These are phyloP conservation scores for Xestia c-nigrum DNA, from an alignment of 2,888 invertebrate species.

Conservation along the genomic window DNA sequence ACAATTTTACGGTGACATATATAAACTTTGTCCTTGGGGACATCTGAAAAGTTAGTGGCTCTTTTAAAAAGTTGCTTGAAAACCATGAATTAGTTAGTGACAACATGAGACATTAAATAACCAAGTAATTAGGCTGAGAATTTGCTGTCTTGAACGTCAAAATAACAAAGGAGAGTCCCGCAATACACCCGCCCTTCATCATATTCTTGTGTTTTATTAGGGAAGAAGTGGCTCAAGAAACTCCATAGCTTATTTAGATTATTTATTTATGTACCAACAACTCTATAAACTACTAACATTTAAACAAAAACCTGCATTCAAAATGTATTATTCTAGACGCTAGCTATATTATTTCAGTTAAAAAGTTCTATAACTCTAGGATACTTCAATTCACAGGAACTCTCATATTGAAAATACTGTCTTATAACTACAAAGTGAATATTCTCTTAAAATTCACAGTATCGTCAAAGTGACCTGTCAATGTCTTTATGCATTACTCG, in stretches of 20 bases:
- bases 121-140: neutral
- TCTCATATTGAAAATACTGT: neutral
- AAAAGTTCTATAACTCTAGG: neutral
- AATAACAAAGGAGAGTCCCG: neutral
- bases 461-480: conserved; percentile 20
- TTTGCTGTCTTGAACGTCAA: neutral
- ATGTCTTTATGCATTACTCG: conserved; percentile 12
- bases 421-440: neutral
- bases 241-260: neutral
- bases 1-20: no score
- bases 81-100: neutral
- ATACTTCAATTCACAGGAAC: neutral
- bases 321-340: neutral
- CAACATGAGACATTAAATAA: neutral
- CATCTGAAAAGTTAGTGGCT: neutral
- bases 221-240: neutral
- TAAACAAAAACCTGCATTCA: neutral
- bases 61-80: neutral
- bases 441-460: conserved; percentile 17
- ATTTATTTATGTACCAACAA: neutral
- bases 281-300: neutral
- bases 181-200: neutral
- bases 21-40: neutral
- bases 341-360: neutral
- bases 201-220: neutral